Base-by-base conservation (phyloP, 2,113 vertebrate genomes). In the Cyprinodon variegatus region DNA sequence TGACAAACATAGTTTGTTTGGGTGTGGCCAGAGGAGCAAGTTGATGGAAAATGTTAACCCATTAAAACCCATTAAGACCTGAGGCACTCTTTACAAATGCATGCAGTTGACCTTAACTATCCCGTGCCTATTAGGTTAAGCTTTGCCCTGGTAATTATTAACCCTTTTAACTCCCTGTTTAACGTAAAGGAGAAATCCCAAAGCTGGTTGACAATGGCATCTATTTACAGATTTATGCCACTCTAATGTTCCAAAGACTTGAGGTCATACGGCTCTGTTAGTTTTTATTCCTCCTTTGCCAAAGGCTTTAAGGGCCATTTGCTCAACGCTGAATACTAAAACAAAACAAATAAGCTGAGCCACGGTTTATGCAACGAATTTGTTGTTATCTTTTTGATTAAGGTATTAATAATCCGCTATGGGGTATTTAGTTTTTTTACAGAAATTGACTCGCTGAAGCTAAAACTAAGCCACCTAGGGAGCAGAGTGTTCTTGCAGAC, bases 41-140 rank as follows among this genome's bases (percentile, higher is more conserved):
- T 61, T n/a, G 7, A 46, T 69, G 53, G 50, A 71, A 77, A 77
- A 72, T 65, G 29, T 74, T 48, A 60, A 48, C 20, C 57, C n/a
- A 59, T 17, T 57, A 73, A 29, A 29, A 41, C 36, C 62, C 61
- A 39, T 73, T 7, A 65, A 41, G 46, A 53, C 61, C 62, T 4
- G 2, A 57, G 36, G 39, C 62, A 11, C 38, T 29, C n/a, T 72
- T n/a, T 53, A 2, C 17, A 53, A 38, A 65, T 20, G 15, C 20
- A 73, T 53, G 72, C 62, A 65, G 38, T 17, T 37, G 15, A 38
- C 65, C 70, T 48, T 36, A 38, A 10, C 29, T 37, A 48, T 15
- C 11, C 20, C 39, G 36, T 36, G 14, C 41, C n/a, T 36, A 57
- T 65, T 73, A 39, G 46, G 62, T 73, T 57, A 57, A 65, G 8